Percentiles rank a stretch among this genome's conserved stretches.
phyloP scores from a whole-genome alignment of 2,888 invertebrate species.

The Temnothorax unifasciatus region DNA sequence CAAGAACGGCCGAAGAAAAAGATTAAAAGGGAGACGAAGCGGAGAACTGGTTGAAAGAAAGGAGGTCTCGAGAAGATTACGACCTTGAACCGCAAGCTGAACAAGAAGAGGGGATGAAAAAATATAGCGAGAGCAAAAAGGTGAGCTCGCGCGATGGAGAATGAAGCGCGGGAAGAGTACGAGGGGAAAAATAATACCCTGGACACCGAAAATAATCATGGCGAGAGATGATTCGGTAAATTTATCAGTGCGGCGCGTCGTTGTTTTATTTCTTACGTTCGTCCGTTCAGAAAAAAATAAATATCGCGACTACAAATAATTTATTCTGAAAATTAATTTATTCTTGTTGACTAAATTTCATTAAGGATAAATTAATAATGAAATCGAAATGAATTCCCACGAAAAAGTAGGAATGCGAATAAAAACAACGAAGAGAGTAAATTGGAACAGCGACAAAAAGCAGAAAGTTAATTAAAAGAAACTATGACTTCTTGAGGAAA shows the following conservation, averaged over 20 bases:
- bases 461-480: conserved; percentile 1
- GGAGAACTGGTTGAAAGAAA: conserved; percentile 58
- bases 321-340: conserved; percentile 15
- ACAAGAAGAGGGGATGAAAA: conserved; percentile 53
- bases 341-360: background rate
- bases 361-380: conserved; percentile 17
- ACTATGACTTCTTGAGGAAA: background rate
- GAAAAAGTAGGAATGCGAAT: background rate
- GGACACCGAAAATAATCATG: conserved; percentile 54
- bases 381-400: background rate
- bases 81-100: conserved; percentile 55
- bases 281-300: conserved; percentile 29
- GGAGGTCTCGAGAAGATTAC: conserved; percentile 58
- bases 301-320: conserved; percentile 24
- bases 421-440: background rate
- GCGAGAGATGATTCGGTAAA: conserved; percentile 50
- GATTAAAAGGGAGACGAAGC: conserved; percentile 49
- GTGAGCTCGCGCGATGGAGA: conserved; percentile 36
- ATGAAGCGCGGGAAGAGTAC: conserved; percentile 47
- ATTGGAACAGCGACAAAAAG: background rate
- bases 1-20: conserved; percentile 50
- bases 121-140: conserved; percentile 50
- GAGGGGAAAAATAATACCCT: conserved; percentile 54
- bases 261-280: conserved; percentile 26
- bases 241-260: conserved; percentile 40